Evolutionary conservation across 2,797 vertebrate species (phyloP).

Genomic region (Pelodytes ibericus): DNA sequence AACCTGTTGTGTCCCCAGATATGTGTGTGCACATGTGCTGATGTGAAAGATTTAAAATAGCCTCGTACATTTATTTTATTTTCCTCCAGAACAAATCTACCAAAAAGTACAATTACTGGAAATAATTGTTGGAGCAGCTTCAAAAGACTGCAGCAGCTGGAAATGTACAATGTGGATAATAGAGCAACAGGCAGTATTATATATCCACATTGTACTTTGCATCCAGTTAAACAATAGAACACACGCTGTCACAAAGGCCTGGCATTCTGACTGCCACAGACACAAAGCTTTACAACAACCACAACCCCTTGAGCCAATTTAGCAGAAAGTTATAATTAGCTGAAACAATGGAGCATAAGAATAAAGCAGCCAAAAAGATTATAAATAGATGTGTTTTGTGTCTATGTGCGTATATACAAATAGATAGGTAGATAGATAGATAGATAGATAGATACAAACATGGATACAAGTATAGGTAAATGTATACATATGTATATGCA

Average conservation of each 20-base stretch:
- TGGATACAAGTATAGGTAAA: too few species aligned
- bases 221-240: conserved; percentile 35
- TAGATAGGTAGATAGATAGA: too few species aligned
- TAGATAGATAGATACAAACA: too few species aligned
- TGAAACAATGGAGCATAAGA: conserved; percentile 32
- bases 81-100: conserved; percentile 11
- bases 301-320: conserved; percentile 28
- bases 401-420: not conserved
- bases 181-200: conserved; percentile 33
- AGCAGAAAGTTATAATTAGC: conserved; percentile 36
- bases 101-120: conserved; percentile 25
- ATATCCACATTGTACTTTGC: conserved; percentile 14
- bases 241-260: conserved; percentile 22
- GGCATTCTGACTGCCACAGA: conserved; percentile 12
- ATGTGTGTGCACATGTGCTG: not conserved
- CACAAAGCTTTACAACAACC: conserved; percentile 27
- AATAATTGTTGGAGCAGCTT: conserved; percentile 34
- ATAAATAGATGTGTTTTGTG: not conserved
- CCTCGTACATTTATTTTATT: not conserved
- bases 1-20: too few species aligned
- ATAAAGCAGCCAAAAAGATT: conserved; percentile 21
- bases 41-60: not conserved
- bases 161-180: conserved; percentile 23
- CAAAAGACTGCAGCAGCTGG: conserved; percentile 37
- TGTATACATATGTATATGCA: too few species aligned